Percentiles rank a stretch among this genome's conserved stretches.
phyloP scores from a whole-genome alignment of 1,140 invertebrate genomes.

The Procambarus virginalis region DNA sequence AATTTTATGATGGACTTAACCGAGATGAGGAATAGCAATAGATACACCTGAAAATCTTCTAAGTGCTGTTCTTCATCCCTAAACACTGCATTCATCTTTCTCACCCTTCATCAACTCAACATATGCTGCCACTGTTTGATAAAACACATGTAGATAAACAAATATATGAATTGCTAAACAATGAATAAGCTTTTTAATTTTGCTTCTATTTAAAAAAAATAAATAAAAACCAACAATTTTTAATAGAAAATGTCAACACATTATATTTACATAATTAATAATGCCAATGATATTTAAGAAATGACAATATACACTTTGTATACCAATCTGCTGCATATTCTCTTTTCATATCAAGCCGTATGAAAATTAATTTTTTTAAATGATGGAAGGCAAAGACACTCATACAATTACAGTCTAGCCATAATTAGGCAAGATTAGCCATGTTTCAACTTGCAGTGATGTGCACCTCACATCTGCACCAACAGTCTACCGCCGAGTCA shows the following conservation, averaged over 20 bases:
- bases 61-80: not conserved
- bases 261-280: not conserved
- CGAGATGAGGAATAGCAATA: slow-evolving; percentile 4
- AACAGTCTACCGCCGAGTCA: not conserved
- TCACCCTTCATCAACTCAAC: not conserved
- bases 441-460: not conserved
- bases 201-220: not conserved
- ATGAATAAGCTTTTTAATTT: not conserved
- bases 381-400: not conserved
- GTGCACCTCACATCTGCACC: not conserved
- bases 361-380: not conserved
- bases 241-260: too few relatives aligned
- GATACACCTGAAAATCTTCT: not conserved
- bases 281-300: not conserved
- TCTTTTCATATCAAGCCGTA: not conserved
- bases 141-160: not conserved
- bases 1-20: not conserved
- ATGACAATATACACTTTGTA: not conserved
- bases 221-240: not conserved
- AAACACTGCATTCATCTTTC: not conserved
- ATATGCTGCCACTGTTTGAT: not conserved
- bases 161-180: not conserved
- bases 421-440: not conserved
- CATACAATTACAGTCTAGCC: slow-evolving; percentile 1
- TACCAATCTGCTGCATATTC: not conserved